Evolutionary conservation across 2,113 vertebrate genomes (phyloP), one percentile per base, ranked within the genome.

Genomic region (Apeltes quadracus): DNA sequence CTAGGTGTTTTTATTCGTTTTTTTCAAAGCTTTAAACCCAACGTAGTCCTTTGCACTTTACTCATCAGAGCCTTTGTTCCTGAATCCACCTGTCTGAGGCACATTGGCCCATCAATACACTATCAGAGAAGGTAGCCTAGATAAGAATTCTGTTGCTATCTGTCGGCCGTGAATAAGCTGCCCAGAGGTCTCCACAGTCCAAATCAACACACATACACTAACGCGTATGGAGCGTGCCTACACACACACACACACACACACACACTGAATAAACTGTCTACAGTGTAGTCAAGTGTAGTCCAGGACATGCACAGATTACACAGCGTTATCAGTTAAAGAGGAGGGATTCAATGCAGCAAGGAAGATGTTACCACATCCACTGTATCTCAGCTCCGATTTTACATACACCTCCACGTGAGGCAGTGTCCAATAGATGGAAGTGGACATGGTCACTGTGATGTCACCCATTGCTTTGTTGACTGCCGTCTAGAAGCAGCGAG

Each of bases 91-190:
- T 81, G 87, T 86, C 76, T 85, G 72, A 82, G 82, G 76, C 79
- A 79, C 86, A 92, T 89, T 89, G 80, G 82, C 80, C 83, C 88
- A 90, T 92, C 91, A 92, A 89, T 89, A 89, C 88, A 91, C 76
- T 88, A 91, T 92, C 91, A 81, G 85, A 89, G 83, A 76, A 89
- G 78, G 79, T 79, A 77, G 48, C 74, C 58, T 23, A 77, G 88
- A 90, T 92, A 91, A 89, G 84, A 81, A 66, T 88, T 89, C 76
- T 83, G 77, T 86, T 88, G 83, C 86, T 86, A 86, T 89, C 88
- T 81, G 85, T 92, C 84, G 81, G 75, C 78, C 76, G 88, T 81
- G 86, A 91, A 91, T 91, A 90, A 90, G 87, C 85, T 88, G 87
- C 88, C 89, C 83, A 72, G 78, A 89, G 86, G 85, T 88, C 85